These are phyloP conservation scores for Steinernema carpocapsae DNA, from an alignment of 2,888 invertebrate species.

Conservation along the genomic window DNA sequence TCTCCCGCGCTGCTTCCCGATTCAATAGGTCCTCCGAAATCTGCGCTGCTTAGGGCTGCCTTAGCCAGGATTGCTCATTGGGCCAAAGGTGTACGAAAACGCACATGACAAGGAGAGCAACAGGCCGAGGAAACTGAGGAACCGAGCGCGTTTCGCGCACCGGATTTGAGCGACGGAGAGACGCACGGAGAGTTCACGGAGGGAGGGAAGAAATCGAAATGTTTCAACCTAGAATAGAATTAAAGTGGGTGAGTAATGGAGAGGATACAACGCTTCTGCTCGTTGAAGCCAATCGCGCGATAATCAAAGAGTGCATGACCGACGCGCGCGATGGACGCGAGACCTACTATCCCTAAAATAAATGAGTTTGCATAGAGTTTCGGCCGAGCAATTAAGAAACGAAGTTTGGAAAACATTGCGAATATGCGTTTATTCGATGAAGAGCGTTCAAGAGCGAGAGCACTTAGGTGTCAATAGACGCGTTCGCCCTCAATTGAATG, in stretches of 20 bases:
- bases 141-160: no score
- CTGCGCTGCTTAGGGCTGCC: background rate
- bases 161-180: no score
- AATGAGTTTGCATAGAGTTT: constrained; percentile 10
- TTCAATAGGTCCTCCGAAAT: constrained; percentile 26
- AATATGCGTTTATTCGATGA: background rate
- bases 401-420: constrained; percentile 9
- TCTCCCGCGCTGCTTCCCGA: background rate
- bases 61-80: no score
- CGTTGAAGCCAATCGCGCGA: constrained; percentile 5
- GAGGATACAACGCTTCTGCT: background rate
- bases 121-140: no score
- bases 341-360: constrained; percentile 15
- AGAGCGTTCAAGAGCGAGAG: constrained; percentile 17
- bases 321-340: constrained; percentile 1
- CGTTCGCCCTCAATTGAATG: constrained; percentile 7
- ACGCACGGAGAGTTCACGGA: no score
- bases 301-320: constrained; percentile 25
- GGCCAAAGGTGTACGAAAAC: background rate
- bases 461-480: constrained; percentile 6
- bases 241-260: constrained; percentile 4
- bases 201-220: background rate
- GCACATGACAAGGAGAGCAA: no score
- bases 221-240: constrained; percentile 1
- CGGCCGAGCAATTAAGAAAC: background rate